A percentile compares a stretch with the other conserved stretches of the same genome.
Evolutionary conservation across 2,888 invertebrate species (phyloP).

Genomic region (Phengaris arion): DNA sequence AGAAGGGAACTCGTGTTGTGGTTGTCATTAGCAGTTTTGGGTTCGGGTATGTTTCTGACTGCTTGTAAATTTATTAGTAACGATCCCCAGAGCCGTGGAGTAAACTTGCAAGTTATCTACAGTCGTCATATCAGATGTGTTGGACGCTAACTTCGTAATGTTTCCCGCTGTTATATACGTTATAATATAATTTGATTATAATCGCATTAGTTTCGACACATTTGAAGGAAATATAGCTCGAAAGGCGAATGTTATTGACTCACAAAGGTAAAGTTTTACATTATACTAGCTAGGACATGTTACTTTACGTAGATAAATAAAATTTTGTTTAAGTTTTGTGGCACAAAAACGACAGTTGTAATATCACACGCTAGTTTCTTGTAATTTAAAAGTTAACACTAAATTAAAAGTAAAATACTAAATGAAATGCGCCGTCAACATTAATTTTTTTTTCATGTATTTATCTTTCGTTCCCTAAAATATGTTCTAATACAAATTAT

Average conservation of each 20-base stretch:
- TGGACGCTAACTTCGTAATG: conserved; percentile 56
- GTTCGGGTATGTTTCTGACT: conserved; percentile 57
- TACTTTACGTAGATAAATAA: too few species aligned
- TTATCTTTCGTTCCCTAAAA: background rate
- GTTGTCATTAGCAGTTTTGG: conserved; percentile 25
- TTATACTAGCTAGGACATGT: too few species aligned
- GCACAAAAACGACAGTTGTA: too few species aligned
- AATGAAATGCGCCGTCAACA: background rate
- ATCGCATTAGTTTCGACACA: conserved; percentile 48
- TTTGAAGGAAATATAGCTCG: conserved; percentile 29
- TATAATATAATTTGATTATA: conserved; percentile 59
- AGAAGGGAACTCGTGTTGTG: conserved; percentile 8
- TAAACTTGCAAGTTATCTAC: conserved; percentile 55
- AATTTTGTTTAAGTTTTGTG: too few species aligned
- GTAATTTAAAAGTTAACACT: too few species aligned
- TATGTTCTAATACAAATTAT: background rate
- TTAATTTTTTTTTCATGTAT: too few species aligned
- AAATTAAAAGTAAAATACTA: too few species aligned
- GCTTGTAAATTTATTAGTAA: conserved; percentile 69
- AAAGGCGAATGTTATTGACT: background rate
- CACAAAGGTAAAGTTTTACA: background rate
- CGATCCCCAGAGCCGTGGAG: conserved; percentile 58
- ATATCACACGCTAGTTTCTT: too few species aligned
- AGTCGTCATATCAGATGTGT: conserved; percentile 61
- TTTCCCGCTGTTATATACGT: conserved; percentile 54